Percentiles rank a stretch among this genome's conserved stretches.
phyloP scores from a whole-genome alignment of 2,113 vertebrate species.

The Odocoileus hemionus region DNA sequence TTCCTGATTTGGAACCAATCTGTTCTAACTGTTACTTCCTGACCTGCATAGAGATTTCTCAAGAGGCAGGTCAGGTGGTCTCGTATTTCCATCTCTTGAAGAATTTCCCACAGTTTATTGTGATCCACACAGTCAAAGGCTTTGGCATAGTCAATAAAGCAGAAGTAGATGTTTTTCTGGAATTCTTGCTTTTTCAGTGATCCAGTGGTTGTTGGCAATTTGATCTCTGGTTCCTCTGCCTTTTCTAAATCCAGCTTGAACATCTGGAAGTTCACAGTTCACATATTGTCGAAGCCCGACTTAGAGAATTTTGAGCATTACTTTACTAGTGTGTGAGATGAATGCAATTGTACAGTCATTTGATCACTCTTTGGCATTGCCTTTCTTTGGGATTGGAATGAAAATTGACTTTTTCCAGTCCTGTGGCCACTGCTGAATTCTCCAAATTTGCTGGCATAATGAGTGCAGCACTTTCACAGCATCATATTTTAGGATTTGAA shows the following conservation, averaged over 20 bases:
- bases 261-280: background rate
- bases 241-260: background rate
- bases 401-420: background rate
- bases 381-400: background rate
- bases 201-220: background rate
- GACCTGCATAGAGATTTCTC: background rate
- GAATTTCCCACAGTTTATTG: background rate
- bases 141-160: background rate
- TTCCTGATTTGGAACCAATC: background rate
- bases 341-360: fast-evolving
- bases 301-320: background rate
- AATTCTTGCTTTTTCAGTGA: background rate
- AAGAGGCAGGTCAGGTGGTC: background rate
- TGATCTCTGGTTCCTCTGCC: background rate
- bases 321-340: background rate
- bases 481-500: background rate
- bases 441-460: background rate
- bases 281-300: background rate
- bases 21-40: background rate
- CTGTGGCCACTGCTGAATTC: background rate
- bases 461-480: background rate
- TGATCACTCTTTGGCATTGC: background rate
- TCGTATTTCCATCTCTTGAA: background rate
- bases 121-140: background rate
- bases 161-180: background rate